A percentile compares a stretch with the other conserved stretches of the same genome.
Evolutionary conservation across 2,888 invertebrate species (phyloP).

Genomic region (Tromatobia lineatoria): DNA sequence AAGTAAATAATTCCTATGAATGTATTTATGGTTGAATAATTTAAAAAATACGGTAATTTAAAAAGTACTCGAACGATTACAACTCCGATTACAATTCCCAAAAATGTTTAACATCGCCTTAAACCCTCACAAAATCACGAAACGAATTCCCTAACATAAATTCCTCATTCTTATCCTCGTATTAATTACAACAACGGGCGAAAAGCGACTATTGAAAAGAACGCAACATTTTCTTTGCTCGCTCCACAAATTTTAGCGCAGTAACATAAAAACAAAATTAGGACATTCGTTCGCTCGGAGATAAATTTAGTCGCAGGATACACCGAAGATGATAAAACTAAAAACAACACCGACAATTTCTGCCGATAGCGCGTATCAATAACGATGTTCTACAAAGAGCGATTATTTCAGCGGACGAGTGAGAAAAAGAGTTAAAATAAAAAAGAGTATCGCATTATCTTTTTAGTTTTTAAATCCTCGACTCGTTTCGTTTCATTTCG

Average conservation of each 20-base stretch:
- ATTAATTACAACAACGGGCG: too few species aligned
- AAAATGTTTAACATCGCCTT: too few species aligned
- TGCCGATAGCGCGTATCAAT: conserved; percentile 9
- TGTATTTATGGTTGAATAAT: too few species aligned
- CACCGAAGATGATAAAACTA: conserved; percentile 23
- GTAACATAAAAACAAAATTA: background rate
- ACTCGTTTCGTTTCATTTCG: background rate
- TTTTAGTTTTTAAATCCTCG: background rate
- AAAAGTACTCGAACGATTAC: too few species aligned
- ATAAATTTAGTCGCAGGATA: conserved; percentile 1
- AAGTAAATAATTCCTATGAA: too few species aligned
- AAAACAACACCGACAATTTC: background rate
- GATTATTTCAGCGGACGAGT: conserved; percentile 2
- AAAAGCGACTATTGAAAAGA: background rate
- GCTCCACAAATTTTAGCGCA: background rate
- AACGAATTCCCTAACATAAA: too few species aligned
- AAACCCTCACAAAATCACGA: too few species aligned
- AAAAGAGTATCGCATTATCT: background rate
- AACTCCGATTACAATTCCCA: too few species aligned
- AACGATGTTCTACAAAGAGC: background rate
- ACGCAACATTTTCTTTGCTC: background rate
- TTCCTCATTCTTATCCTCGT: too few species aligned
- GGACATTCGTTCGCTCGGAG: background rate
- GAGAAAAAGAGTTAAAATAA: conserved; percentile 10
- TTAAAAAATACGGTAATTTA: too few species aligned